Evolutionary conservation across 2,888 invertebrate genomes (phyloP), one percentile per base, ranked within the genome.

Genomic region (Stenodema calcarata): DNA sequence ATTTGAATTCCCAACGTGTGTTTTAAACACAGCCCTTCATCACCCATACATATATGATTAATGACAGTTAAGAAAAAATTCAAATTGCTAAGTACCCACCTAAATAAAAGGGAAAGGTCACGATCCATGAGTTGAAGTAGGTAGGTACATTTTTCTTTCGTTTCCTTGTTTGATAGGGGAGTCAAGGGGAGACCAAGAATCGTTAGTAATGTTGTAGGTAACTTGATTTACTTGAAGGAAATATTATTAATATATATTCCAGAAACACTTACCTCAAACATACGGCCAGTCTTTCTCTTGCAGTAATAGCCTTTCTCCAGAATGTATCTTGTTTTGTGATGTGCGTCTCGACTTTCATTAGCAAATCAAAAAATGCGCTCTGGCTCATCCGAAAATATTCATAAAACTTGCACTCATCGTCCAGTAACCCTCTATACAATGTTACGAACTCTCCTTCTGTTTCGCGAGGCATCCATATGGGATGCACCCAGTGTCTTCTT

Each of bases 201-300:
- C 47, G 47, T 47, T 47, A 47, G 47, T 47, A 47, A 47, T 47
- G 47, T 47, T 47, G 47, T 12, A 47, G 47, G 47, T 47, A 47
- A 47, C 47, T 47, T 47, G 47, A 47, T 47, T 47, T 47, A 47
- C 47, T 47, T 47, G 47, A 7, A 47, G 47, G 47, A 47, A 47
- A 12, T 47, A 47, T 3, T 47, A 47, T 70, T 70, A 11, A 28
- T 70, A 70, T 9, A 70, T 3, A 70, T 7, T 70, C 12, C 47
- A 47, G 47, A 47, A 47, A 47, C 30, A 76, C n/a, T n/a, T n/a
- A n/a, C 76, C 35, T 76, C 12, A 27, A 27, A 30, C 76, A 76
- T 7, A 73, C 73, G 76, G 76, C 76, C 76, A 76, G 76, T 76
- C 76, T 27, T 76, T 76, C 76, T 76, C 76, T 76, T 76, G 76